Evolutionary conservation across 2,888 invertebrate genomes (phyloP).

Genomic region (Microplitis deprimator): DNA sequence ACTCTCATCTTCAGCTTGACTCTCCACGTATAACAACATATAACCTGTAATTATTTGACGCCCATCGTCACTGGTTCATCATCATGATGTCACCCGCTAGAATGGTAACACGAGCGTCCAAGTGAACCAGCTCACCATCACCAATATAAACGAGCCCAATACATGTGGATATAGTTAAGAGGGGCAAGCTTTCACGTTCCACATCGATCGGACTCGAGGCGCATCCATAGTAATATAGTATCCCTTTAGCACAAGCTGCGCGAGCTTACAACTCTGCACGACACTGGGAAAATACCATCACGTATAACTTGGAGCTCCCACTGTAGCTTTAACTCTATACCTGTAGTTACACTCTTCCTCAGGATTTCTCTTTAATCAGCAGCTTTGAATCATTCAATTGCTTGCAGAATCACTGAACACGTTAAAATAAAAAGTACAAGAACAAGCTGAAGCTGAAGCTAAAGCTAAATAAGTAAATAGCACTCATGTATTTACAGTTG

Average conservation of each 20-base stretch:
- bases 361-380: not conserved
- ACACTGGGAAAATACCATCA: constrained; percentile 13
- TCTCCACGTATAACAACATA: not conserved
- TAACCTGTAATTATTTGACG: constrained; percentile 57
- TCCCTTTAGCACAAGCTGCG: constrained; percentile 18
- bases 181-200: constrained; percentile 31
- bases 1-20: not conserved
- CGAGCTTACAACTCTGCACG: constrained; percentile 10
- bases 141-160: no score
- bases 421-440: not conserved
- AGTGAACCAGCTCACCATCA: no score
- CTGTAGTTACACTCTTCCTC: not conserved
- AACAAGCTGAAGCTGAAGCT: not conserved
- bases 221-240: constrained; percentile 27
- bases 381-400: not conserved
- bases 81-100: constrained; percentile 31
- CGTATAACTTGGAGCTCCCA: not conserved
- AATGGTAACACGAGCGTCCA: constrained; percentile 22
- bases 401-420: constrained; percentile 1
- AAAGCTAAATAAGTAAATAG: not conserved
- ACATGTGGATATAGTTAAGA: constrained; percentile 13
- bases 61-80: constrained; percentile 48
- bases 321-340: not conserved
- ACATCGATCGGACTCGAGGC: constrained; percentile 32
- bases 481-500: not conserved